Evolutionary conservation across 2,888 invertebrate genomes (phyloP).

Genomic region (Disparrhopalites patrizii): DNA sequence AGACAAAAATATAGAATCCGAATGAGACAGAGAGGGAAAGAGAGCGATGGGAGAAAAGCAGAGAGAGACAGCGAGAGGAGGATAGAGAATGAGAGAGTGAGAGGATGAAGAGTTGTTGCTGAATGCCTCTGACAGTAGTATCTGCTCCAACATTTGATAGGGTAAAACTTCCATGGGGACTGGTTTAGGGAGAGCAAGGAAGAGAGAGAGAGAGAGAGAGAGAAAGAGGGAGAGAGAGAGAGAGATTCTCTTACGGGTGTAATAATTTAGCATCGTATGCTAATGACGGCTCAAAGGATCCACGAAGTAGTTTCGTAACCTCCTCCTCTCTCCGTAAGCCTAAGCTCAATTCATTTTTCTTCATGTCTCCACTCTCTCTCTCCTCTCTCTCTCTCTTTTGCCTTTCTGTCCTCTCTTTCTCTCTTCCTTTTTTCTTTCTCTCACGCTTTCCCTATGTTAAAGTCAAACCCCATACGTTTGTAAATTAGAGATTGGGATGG

Average conservation of each 20-base stretch:
- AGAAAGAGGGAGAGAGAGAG: background rate
- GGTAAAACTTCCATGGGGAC: background rate
- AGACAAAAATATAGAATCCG: too few relatives aligned
- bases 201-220: background rate
- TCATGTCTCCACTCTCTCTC: slow-evolving; percentile 5
- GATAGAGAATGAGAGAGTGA: background rate
- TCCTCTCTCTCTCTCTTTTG: background rate
- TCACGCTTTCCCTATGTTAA: too few relatives aligned
- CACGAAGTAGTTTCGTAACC: slow-evolving; percentile 19
- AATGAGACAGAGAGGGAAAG: too few relatives aligned
- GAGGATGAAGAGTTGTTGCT: slow-evolving; percentile 23
- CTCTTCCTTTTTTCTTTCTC: background rate
- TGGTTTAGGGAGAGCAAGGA: background rate
- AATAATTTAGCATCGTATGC: slow-evolving; percentile 47
- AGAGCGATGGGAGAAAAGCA: background rate
- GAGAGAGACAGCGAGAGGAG: background rate
- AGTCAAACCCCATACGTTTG: background rate
- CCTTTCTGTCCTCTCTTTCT: background rate
- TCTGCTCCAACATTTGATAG: background rate
- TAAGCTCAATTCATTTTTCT: slow-evolving; percentile 8
- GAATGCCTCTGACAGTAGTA: slow-evolving; percentile 29
- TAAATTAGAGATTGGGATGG: background rate
- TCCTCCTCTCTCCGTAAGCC: background rate
- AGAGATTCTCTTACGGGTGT: slow-evolving; percentile 21
- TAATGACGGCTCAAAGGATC: slow-evolving; percentile 46